Percentiles rank a stretch among this genome's conserved stretches.
Conservation (phyloP, 2,888 invertebrate species). For the Eupelmus urozonus region DNA sequence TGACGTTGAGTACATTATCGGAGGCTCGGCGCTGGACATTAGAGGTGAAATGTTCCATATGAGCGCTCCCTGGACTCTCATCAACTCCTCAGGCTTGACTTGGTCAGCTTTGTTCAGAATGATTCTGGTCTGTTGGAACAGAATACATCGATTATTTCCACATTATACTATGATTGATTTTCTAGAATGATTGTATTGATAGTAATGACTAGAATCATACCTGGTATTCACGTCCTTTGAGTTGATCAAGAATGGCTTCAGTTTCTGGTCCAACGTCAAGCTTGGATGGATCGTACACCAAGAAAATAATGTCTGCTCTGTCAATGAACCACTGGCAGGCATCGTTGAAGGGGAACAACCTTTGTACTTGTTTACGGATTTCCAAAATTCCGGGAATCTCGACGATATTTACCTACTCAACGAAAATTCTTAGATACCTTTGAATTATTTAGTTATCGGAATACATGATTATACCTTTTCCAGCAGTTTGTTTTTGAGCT, state of each 20-base stretch:
- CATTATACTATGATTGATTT: slow-evolving; percentile 3
- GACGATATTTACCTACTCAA: slow-evolving; percentile 90
- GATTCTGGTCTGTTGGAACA: slow-evolving; percentile 87
- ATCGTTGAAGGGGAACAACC: slow-evolving; percentile 96
- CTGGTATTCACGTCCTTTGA: slow-evolving; percentile 95
- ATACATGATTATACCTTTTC: slow-evolving; percentile 85
- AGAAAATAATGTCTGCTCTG: slow-evolving; percentile 95
- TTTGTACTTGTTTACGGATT: slow-evolving; percentile 94
- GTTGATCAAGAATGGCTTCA: slow-evolving; percentile 94
- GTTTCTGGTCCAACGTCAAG: slow-evolving; percentile 96
- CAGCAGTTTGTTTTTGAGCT: slow-evolving; percentile 88
- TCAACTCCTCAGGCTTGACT: slow-evolving; percentile 93
- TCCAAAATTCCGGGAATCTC: slow-evolving; percentile 97
- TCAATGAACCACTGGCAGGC: slow-evolving; percentile 99
- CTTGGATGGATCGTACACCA: slow-evolving; percentile 96
- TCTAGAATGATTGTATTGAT: background rate
- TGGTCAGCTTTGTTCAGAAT: slow-evolving; percentile 96
- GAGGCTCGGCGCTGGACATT: slow-evolving; percentile 96
- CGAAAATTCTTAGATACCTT: background rate
- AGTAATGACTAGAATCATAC: no score
- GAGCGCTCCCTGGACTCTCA: slow-evolving; percentile 94
- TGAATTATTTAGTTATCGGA: background rate
- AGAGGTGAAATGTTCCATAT: slow-evolving; percentile 98
- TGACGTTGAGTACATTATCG: slow-evolving; percentile 93
- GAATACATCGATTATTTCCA: slow-evolving; percentile 7